phyloP scores from a whole-genome alignment of 2,797 vertebrate species.

The Ibycter americanus region DNA sequence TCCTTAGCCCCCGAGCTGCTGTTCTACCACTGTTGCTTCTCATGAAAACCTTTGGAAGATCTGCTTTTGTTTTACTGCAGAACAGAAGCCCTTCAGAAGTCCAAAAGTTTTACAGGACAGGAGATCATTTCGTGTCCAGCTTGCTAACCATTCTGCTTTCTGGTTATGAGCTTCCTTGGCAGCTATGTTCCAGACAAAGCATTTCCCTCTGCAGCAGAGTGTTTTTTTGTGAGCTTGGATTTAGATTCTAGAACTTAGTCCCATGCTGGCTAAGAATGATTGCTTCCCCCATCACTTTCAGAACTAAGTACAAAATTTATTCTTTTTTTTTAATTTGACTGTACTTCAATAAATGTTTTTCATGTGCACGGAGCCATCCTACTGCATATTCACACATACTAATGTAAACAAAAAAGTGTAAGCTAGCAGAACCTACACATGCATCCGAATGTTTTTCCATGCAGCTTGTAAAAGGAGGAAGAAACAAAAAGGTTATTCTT shows the following conservation, averaged over 20 bases:
- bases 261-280: background rate
- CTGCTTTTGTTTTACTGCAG: background rate
- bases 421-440: background rate
- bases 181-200: background rate
- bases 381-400: background rate
- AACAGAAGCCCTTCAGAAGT: background rate
- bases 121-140: background rate
- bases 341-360: background rate
- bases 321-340: background rate
- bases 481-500: background rate
- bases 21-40: background rate
- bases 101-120: background rate
- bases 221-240: background rate
- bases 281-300: background rate
- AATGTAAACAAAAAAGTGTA: background rate
- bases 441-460: background rate
- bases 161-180: background rate
- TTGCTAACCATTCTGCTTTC: background rate
- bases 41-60: background rate
- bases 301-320: background rate
- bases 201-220: background rate
- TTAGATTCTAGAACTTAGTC: background rate
- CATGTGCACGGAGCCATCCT: background rate
- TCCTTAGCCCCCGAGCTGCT: background rate
- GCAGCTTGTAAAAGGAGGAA: background rate